These are phyloP conservation scores for Mesorhabditis sp. DNA, from an alignment of 2,888 invertebrate species.

Conservation along the genomic window DNA sequence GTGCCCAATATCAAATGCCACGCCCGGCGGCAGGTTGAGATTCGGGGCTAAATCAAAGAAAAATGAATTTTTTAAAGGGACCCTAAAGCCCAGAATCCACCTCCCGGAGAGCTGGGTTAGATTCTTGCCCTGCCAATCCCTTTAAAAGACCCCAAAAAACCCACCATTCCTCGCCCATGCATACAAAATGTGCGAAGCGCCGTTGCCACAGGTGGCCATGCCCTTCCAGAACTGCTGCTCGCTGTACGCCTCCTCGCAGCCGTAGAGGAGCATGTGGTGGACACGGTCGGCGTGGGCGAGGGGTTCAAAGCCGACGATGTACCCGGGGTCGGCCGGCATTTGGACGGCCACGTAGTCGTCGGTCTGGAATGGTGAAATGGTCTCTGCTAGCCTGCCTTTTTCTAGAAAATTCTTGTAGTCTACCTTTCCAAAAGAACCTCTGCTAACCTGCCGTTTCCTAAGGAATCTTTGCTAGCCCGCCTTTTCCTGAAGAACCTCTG, in stretches of 20 bases:
- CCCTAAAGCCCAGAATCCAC: background rate
- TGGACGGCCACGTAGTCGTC: conserved; percentile 56
- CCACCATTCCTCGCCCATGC: conserved; percentile 66
- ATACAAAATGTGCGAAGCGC: conserved; percentile 63
- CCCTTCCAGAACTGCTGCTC: conserved; percentile 63
- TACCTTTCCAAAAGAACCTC: too few species aligned
- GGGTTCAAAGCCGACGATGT: conserved; percentile 63
- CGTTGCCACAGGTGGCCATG: conserved; percentile 57
- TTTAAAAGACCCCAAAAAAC: background rate
- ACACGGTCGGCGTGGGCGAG: conserved; percentile 64
- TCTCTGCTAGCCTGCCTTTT: too few species aligned
- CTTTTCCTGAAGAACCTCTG: too few species aligned
- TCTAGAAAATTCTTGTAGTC: too few species aligned
- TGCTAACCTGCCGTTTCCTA: too few species aligned
- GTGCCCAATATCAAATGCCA: conserved; percentile 65
- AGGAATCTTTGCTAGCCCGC: too few species aligned
- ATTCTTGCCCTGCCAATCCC: background rate
- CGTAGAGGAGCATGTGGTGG: conserved; percentile 67
- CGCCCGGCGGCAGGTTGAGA: conserved; percentile 63
- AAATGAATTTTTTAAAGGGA: background rate
- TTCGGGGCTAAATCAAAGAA: conserved; percentile 60
- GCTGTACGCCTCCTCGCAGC: conserved; percentile 64
- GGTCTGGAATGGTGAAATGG: conserved; percentile 26
- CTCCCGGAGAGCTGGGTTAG: background rate
- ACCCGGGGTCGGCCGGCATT: conserved; percentile 48